Conservation (phyloP, 2,797 vertebrate genomes). For the Microhierax caerulescens region DNA sequence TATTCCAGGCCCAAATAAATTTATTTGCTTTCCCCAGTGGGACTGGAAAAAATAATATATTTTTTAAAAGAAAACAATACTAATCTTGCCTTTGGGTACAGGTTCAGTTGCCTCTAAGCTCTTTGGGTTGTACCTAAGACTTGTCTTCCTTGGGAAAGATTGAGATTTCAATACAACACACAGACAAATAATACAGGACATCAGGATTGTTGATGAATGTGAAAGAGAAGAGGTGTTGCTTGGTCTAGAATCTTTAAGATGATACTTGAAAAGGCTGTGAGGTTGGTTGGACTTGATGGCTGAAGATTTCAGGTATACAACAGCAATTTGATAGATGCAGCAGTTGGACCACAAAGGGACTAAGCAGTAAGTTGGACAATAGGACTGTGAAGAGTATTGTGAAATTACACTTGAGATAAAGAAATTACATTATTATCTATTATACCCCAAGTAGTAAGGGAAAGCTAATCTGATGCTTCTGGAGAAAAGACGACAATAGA, state of each 20-base stretch:
- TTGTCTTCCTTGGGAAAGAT: background rate
- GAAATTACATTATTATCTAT: background rate
- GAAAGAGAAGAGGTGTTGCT: background rate
- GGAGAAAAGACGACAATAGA: background rate
- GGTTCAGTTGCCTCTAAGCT: background rate
- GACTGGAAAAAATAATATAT: background rate
- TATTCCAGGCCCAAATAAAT: background rate
- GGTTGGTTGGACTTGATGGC: background rate
- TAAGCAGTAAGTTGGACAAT: background rate
- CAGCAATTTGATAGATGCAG: background rate
- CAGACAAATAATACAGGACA: background rate
- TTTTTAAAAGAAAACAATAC: background rate
- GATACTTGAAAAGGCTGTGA: background rate
- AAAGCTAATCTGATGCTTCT: background rate
- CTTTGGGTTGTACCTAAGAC: fast-evolving
- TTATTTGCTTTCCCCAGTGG: background rate
- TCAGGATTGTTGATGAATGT: background rate
- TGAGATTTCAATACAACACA: background rate
- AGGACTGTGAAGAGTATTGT: background rate
- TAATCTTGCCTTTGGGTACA: background rate
- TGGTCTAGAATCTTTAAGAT: background rate
- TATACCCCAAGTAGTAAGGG: background rate
- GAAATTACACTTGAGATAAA: background rate
- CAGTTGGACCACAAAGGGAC: background rate
- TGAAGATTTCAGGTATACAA: background rate